Conservation (phyloP, 1,140 invertebrate genomes). For the Sycobia sp. region DNA sequence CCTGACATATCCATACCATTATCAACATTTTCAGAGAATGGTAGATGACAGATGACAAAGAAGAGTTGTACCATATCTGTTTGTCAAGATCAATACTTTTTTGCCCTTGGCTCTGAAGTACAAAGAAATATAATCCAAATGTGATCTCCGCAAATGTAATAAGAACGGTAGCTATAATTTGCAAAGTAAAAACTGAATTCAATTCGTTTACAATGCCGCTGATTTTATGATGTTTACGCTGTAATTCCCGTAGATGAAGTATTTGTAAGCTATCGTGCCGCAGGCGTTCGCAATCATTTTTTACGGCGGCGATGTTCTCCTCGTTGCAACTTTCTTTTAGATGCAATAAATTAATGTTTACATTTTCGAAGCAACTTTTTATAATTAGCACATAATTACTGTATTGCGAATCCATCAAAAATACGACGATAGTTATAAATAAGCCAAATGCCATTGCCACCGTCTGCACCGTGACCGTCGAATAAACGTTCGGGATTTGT, state of each 20-base stretch:
- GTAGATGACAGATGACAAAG: slow-evolving; percentile 40
- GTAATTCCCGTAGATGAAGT: slow-evolving; percentile 44
- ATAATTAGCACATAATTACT: slow-evolving; percentile 47
- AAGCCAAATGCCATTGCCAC: slow-evolving; percentile 10
- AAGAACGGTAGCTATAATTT: slow-evolving; percentile 40
- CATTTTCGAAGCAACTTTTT: slow-evolving; percentile 44
- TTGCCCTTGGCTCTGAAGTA: slow-evolving; percentile 37
- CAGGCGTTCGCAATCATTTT: slow-evolving; percentile 28
- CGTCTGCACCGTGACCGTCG: background rate
- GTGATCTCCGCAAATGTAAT: slow-evolving; percentile 51
- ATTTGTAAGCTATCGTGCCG: slow-evolving; percentile 46
- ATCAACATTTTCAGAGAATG: slow-evolving; percentile 43
- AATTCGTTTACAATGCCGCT: slow-evolving; percentile 44
- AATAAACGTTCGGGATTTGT: slow-evolving; percentile 33
- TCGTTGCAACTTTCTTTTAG: slow-evolving; percentile 30
- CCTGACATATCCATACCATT: slow-evolving; percentile 50
- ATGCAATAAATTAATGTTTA: slow-evolving; percentile 41
- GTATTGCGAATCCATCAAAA: slow-evolving; percentile 47
- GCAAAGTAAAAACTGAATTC: slow-evolving; percentile 47
- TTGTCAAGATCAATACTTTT: slow-evolving; percentile 30
- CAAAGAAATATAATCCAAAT: slow-evolving; percentile 53
- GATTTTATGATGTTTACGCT: slow-evolving; percentile 47
- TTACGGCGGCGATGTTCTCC: slow-evolving; percentile 40
- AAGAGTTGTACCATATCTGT: slow-evolving; percentile 47
- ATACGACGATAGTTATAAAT: slow-evolving; percentile 42